Percentiles rank a stretch among this genome's conserved stretches.
These are phyloP conservation scores for Falco concolor DNA, from an alignment of 2,797 vertebrate genomes.

Conservation along the genomic window DNA sequence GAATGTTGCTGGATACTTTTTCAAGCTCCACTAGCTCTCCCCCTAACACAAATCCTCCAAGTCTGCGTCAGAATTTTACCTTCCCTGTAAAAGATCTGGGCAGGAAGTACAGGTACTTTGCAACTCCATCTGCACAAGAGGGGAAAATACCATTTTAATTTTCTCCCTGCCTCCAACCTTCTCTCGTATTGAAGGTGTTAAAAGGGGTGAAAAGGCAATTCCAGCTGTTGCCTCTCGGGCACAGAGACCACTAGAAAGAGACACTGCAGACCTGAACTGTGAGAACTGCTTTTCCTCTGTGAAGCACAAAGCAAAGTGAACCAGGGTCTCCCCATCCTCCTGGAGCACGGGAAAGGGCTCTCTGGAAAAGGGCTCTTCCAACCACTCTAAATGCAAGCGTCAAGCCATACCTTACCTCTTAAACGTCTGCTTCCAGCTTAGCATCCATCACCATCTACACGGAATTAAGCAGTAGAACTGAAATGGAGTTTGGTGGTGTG, in stretches of 20 bases:
- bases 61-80: background rate
- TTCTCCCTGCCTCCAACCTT: background rate
- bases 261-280: fast-evolving
- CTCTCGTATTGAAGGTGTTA: background rate
- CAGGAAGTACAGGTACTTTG: background rate
- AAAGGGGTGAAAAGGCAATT: background rate
- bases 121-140: background rate
- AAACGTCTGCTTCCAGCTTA: background rate
- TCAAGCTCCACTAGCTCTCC: background rate
- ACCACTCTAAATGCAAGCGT: background rate
- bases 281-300: background rate
- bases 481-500: background rate
- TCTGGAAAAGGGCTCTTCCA: background rate
- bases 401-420: background rate
- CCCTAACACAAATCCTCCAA: background rate
- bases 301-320: background rate
- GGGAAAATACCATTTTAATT: background rate
- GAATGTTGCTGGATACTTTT: background rate
- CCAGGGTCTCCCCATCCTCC: background rate
- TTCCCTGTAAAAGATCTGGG: background rate
- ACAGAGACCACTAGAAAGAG: background rate
- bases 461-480: background rate
- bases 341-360: background rate
- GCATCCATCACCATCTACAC: background rate
- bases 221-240: background rate